A percentile compares a stretch with the other conserved stretches of the same genome.
Evolutionary conservation across 1,140 invertebrate genomes (phyloP).

Genomic region (Drosophila elegans): DNA sequence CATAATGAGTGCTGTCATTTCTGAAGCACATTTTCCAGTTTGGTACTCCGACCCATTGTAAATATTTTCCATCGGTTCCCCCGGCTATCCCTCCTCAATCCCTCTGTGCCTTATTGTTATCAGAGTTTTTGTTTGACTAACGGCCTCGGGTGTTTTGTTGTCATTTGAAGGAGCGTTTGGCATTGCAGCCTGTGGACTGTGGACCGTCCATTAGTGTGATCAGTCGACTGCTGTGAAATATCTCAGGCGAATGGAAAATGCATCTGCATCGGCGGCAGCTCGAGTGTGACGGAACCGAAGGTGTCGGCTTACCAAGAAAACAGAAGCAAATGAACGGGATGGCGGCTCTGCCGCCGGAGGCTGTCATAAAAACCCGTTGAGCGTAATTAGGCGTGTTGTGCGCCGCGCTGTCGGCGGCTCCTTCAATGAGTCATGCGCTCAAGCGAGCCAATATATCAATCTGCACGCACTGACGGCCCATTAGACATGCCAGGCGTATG

Average conservation of each 20-base stretch:
- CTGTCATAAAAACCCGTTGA: slow-evolving; percentile 66
- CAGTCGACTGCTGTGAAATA: slow-evolving; percentile 13
- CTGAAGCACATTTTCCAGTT: slow-evolving; percentile 20
- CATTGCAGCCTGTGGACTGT: slow-evolving; percentile 13
- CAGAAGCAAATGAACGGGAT: background rate
- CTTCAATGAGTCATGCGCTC: slow-evolving; percentile 65
- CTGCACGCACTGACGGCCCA: slow-evolving; percentile 44
- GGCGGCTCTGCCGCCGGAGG: slow-evolving; percentile 16
- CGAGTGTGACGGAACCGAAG: slow-evolving; percentile 38
- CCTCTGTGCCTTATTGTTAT: slow-evolving; percentile 15
- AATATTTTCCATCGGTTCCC: background rate
- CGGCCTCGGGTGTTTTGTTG: slow-evolving; percentile 41
- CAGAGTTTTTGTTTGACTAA: slow-evolving; percentile 44
- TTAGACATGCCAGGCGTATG: slow-evolving; percentile 44
- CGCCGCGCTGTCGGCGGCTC: slow-evolving; percentile 18
- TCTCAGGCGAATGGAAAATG: slow-evolving; percentile 26
- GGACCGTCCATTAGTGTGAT: slow-evolving; percentile 39
- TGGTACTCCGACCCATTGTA: slow-evolving; percentile 6
- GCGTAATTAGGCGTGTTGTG: slow-evolving; percentile 69
- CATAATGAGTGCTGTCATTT: slow-evolving; percentile 22
- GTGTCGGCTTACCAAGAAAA: slow-evolving; percentile 54
- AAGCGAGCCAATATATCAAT: slow-evolving; percentile 45
- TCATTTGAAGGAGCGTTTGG: slow-evolving; percentile 37
- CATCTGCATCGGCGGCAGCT: slow-evolving; percentile 26
- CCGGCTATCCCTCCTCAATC: too few species aligned